A percentile compares a stretch with the other conserved stretches of the same genome.
Evolutionary conservation across 2,888 invertebrate genomes (phyloP).

Genomic region (Oithona nana): DNA sequence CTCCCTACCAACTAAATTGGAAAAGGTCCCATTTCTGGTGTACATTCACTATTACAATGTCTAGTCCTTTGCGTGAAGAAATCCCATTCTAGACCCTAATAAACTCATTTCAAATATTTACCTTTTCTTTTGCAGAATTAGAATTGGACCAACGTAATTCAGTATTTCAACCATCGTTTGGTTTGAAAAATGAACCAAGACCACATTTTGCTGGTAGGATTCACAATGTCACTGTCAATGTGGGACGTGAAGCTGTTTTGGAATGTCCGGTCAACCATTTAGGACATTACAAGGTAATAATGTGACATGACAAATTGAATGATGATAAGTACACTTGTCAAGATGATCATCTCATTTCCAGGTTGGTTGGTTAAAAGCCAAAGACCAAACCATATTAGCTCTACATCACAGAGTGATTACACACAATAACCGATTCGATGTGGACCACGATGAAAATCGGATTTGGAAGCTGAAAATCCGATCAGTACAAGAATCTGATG

Average conservation of each 20-base stretch:
- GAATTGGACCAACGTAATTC: too few relatives aligned
- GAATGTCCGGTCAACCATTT: conserved; percentile 51
- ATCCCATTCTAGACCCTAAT: too few relatives aligned
- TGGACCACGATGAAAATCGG: conserved; percentile 53
- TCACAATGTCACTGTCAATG: conserved; percentile 50
- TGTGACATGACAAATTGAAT: not conserved
- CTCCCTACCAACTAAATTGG: not conserved
- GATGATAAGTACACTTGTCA: not conserved
- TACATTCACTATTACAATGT: too few relatives aligned
- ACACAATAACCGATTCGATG: conserved; percentile 60
- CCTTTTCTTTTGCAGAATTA: too few relatives aligned
- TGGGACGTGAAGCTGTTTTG: conserved; percentile 50
- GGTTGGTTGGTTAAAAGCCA: conserved; percentile 75
- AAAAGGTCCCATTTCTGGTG: not conserved
- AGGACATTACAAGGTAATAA: conserved; percentile 49
- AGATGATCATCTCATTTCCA: conserved; percentile 26
- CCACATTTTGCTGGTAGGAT: conserved; percentile 50
- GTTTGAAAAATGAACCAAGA: not conserved
- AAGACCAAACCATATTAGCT: conserved; percentile 73
- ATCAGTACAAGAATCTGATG: conserved; percentile 50
- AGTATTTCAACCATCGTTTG: too few relatives aligned
- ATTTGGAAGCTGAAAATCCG: conserved; percentile 15
- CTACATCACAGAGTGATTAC: conserved; percentile 64
- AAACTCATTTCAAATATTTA: too few relatives aligned
- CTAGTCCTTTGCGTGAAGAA: too few relatives aligned